Conservation (phyloP, 2,113 vertebrate genomes). For the Lanius collurio region DNA sequence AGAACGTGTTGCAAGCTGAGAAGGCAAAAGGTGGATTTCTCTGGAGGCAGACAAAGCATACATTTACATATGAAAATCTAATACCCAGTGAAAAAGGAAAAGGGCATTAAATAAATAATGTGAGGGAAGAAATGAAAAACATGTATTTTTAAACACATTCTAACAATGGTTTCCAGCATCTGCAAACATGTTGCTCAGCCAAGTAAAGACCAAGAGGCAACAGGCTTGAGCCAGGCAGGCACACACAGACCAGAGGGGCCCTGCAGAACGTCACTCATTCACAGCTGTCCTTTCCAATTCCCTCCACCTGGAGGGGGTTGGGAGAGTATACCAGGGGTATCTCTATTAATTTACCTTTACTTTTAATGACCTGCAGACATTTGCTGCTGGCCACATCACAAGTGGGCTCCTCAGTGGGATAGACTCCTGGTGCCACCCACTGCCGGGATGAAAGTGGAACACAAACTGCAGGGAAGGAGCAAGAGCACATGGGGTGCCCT, state of each 20-base stretch:
- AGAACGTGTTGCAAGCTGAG: background rate
- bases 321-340: background rate
- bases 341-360: background rate
- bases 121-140: background rate
- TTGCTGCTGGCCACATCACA: background rate
- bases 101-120: conserved; percentile 29
- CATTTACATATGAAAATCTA: conserved; percentile 40
- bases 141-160: background rate
- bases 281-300: background rate
- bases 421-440: background rate
- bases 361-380: background rate
- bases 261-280: background rate
- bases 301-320: background rate
- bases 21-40: conserved; percentile 30
- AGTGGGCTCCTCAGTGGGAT: background rate
- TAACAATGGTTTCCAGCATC: background rate
- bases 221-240: background rate
- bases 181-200: background rate
- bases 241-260: background rate
- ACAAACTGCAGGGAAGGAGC: fast-evolving
- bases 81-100: conserved; percentile 4
- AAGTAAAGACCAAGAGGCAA: background rate
- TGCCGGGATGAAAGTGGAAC: fast-evolving
- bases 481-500: background rate
- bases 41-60: background rate